These are phyloP conservation scores for Dryoscopus gambensis DNA, from an alignment of 2,113 vertebrate species.

Conservation along the genomic window DNA sequence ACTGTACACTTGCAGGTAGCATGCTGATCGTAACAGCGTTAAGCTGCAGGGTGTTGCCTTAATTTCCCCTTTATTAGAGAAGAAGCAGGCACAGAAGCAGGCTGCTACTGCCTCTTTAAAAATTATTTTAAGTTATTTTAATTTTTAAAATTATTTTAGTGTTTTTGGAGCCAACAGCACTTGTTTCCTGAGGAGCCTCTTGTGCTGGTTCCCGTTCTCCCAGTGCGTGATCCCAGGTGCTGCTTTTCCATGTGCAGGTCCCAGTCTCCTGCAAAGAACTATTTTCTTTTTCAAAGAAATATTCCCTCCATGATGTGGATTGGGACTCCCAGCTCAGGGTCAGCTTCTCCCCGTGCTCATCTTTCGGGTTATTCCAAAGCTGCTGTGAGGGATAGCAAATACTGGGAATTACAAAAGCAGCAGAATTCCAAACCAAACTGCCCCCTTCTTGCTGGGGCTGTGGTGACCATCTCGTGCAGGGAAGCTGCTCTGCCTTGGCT, in stretches of 20 bases:
- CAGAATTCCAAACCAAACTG: neutral
- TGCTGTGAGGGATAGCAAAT: neutral
- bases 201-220: neutral
- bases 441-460: neutral
- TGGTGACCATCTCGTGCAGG: neutral
- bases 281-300: neutral
- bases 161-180: neutral
- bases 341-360: neutral
- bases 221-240: accelerated
- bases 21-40: accelerated
- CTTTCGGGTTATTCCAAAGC: neutral
- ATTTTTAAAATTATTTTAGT: neutral
- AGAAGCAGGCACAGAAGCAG: neutral
- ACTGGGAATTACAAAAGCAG: neutral
- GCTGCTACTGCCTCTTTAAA: neutral
- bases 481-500: neutral
- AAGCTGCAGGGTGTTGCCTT: neutral
- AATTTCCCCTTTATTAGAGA: neutral
- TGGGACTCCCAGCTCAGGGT: neutral
- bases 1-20: neutral
- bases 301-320: accelerated
- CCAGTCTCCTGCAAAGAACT: neutral
- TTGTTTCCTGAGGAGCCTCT: neutral
- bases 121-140: neutral
- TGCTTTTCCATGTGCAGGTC: neutral